These are phyloP conservation scores for Mechanitis messenoides DNA, from an alignment of 2,888 invertebrate genomes.

Conservation along the genomic window DNA sequence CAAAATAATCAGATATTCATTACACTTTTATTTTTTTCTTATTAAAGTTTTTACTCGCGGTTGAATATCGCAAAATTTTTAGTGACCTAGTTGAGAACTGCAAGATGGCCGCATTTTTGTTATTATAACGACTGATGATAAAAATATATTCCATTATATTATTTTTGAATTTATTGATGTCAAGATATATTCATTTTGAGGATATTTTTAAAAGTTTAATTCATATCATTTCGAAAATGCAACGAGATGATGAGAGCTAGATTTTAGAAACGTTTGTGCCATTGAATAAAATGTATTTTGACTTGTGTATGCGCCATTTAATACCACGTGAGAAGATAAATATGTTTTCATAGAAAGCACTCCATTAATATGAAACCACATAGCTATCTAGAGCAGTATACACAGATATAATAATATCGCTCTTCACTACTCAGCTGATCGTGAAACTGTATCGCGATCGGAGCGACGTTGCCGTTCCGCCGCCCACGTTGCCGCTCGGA, in stretches of 20 bases:
- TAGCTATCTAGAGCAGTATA: slow-evolving; percentile 5
- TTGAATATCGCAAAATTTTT: neutral
- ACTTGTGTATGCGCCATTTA: too few relatives aligned
- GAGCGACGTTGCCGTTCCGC: slow-evolving; percentile 22
- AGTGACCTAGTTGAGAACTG: neutral
- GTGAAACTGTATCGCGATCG: slow-evolving; percentile 26
- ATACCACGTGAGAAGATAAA: neutral
- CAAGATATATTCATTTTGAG: too few relatives aligned
- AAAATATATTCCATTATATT: too few relatives aligned
- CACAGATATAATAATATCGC: neutral
- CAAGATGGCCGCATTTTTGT: neutral
- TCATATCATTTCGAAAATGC: too few relatives aligned
- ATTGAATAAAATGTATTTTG: too few relatives aligned
- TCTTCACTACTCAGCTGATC: slow-evolving; percentile 26
- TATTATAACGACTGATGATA: neutral
- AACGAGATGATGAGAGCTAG: too few relatives aligned
- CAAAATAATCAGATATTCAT: too few relatives aligned
- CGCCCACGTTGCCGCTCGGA: neutral
- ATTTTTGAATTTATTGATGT: too few relatives aligned
- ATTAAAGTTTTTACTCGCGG: too few relatives aligned
- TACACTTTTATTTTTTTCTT: too few relatives aligned
- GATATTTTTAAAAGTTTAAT: too few relatives aligned
- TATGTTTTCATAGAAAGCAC: neutral
- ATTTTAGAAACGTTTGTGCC: too few relatives aligned
- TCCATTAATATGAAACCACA: slow-evolving; percentile 1